phyloP scores from a whole-genome alignment of 1,140 invertebrate genomes.

The Ooceraea biroi region DNA sequence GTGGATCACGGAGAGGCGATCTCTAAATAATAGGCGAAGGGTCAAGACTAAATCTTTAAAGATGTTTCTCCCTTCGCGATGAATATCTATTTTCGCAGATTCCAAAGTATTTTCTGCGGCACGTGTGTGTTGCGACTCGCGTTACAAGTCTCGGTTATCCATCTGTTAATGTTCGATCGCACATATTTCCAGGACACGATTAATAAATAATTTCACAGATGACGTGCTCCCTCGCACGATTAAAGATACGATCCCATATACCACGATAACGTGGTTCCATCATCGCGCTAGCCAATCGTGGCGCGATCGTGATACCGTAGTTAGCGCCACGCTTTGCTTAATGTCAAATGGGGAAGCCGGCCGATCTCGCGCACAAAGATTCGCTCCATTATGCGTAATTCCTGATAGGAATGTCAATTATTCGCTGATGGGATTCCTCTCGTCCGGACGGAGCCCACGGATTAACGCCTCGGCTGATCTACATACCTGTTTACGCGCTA shows the following conservation, averaged over 20 bases:
- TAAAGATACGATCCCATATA: slow-evolving; percentile 38
- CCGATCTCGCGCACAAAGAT: slow-evolving; percentile 34
- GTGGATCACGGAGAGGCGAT: neutral
- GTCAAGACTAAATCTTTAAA: slow-evolving; percentile 44
- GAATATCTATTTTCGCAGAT: too few species aligned
- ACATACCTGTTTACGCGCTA: neutral
- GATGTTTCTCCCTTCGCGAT: slow-evolving; percentile 11
- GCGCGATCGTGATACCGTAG: slow-evolving; percentile 45
- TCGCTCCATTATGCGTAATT: neutral
- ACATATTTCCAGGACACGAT: slow-evolving; percentile 32
- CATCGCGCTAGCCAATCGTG: slow-evolving; percentile 21
- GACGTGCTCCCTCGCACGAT: slow-evolving; percentile 27
- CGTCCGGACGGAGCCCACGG: neutral
- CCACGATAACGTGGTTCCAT: slow-evolving; percentile 39
- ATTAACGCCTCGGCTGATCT: slow-evolving; percentile 20
- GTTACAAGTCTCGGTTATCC: neutral
- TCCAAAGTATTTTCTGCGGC: slow-evolving; percentile 29
- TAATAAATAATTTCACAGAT: slow-evolving; percentile 54
- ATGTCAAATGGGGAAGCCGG: slow-evolving; percentile 41
- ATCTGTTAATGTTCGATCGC: too few species aligned
- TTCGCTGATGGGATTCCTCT: slow-evolving; percentile 44
- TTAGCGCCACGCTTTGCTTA: slow-evolving; percentile 36
- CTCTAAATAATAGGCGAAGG: neutral
- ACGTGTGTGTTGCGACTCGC: too few species aligned
- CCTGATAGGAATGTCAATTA: slow-evolving; percentile 66